Evolutionary conservation across 1,140 invertebrate species (phyloP), one percentile per base, ranked within the genome.

Genomic region (Drosophila tropicalis): DNA sequence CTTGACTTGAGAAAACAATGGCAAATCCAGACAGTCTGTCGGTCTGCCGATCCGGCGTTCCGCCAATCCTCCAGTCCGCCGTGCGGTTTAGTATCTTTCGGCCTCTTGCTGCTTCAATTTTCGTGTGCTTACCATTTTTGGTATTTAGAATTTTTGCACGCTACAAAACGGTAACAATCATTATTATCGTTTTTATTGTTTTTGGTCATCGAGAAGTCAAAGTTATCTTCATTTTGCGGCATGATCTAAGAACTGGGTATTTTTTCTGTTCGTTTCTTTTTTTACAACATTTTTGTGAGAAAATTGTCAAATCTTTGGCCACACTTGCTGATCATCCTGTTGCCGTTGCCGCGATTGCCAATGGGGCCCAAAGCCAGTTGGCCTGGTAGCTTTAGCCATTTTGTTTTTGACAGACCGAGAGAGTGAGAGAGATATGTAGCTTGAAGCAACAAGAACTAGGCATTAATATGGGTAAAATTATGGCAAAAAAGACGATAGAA

Each of bases 71-170:
- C 15, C 15, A 19, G 9, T 51, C 44, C 17, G 44, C 19, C 7
- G 17, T 6, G 3, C 19, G 17, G 17, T 51, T 22, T 47, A 19
- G 7, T 63, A 34, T 51, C 44, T 64, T 44, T 64, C 41, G 39
- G 41, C 44, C 62, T 41, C 47, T 62, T 39, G 74, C 74, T 76
- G 64, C 74, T 71, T 76, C 56, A 75, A 70, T 77, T 77, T 77
- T 77, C 75, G 72, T 77, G 75, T 74, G 72, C 72, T 65, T 75
- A 68, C 76, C 72, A 67, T 75, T 78, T 78, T 75, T 75, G 76
- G 76, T 75, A 78, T 75, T 78, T 78, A 78, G 76, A 73, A 78
- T 78, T 75, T 78, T 78, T 78, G 62, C 76, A 78, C 72, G 74
- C 70, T 57, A 76, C 41, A 78, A 75, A 78, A 78, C 72, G 76